Evolutionary conservation across 2,113 vertebrate genomes (phyloP), one percentile per base, ranked within the genome.

Genomic region (Podarcis raffonei): DNA sequence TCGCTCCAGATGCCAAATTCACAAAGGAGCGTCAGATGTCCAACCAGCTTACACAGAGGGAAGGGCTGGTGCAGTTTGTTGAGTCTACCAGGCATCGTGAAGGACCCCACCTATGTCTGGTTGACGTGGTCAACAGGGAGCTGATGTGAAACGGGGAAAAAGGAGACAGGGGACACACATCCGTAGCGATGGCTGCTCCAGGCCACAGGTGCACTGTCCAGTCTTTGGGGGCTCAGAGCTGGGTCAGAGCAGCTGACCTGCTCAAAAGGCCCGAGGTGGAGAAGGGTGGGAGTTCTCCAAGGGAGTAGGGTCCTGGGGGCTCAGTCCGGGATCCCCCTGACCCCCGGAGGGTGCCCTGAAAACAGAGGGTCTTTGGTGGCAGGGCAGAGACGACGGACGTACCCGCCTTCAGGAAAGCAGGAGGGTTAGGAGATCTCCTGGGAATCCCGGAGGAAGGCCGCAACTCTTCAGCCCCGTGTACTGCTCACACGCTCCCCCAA

Each of bases 401-500:
- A 12, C 25, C n/a, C 27, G 59, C 83, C 30, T 53, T 66, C 12
- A 0, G 59, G 85, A 27, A 62, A 86, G 32, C 3, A 27, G 9
- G 37, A 57, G 37, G 66, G 20, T 11, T 23, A 66, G 78, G 65
- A 30, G 80, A 79, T 5, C 1, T 81, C 76, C 48, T 25, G 3
- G 39, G 13, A 3, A 8, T 11, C 27, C 37, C 1, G 74, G 48
- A 74, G 35, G 48, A 23, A n/a, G 3, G 25, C 65, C 57, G 3
- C 77, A 27, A 74, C 82, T n/a, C 72, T 39, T 94, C 94, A 96
- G 30, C 93, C 95, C n/a, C 93, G 91, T 5, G 92, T 94, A 92
- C 94, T 91, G 39, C 81, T 86, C 11, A 81, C 89, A 12, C 92
- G 92, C 91, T 98, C 98, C 0, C 98, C 98, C 42, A 97, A 91